Base-by-base conservation (phyloP, 2,797 vertebrate genomes). In the Trachops cirrhosus region DNA sequence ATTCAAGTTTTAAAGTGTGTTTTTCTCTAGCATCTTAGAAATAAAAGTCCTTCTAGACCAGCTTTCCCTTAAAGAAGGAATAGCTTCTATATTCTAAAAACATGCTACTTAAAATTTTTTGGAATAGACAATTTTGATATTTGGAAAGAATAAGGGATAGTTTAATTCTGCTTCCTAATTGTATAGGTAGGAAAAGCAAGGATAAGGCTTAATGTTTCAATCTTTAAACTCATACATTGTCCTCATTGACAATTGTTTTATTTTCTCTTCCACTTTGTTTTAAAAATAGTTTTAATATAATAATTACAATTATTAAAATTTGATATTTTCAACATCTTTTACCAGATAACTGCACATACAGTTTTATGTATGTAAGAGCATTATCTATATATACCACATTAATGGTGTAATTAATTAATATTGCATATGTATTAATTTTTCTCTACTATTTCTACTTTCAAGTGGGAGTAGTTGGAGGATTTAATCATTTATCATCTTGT, bases 1-100 rank as follows among this genome's bases (percentile, higher is more conserved):
- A 34, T 62, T 93, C n/a, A 89, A n/a, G 7, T 59, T 84, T 77
- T 32, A 67, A 93, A 54, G 1, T 73, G 1, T 75, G 29, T 46
- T 71, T 91, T 94, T n/a, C 6, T 8, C 37, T 91, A 82, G n/a
- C 24, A 89, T 78, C 26, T 89, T 86, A 93, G 34, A 95, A 88
- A 71, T 77, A 12, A 59, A 41, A 93, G 9, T n/a, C 24, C 44
- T 70, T 70, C 22, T 85, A 73, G 54, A 92, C 0, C 0, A 78
- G 9, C 1, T 2, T 82, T 68, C 2, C n/a, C 21, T 39, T 46
- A 34, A 64, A 44, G 21, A 59, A 59, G 29, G 9, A 74, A 78
- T 26, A 85, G 11, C 8, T 24, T 77, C 8, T 46, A 22, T 88
- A 78, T 82, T 84, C 9, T 52, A 82, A 85, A 29, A 71, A 48